Percentiles rank a stretch among this genome's conserved stretches.
Evolutionary conservation across 2,797 vertebrate species (phyloP).

Genomic region (Chrysocyon brachyurus): DNA sequence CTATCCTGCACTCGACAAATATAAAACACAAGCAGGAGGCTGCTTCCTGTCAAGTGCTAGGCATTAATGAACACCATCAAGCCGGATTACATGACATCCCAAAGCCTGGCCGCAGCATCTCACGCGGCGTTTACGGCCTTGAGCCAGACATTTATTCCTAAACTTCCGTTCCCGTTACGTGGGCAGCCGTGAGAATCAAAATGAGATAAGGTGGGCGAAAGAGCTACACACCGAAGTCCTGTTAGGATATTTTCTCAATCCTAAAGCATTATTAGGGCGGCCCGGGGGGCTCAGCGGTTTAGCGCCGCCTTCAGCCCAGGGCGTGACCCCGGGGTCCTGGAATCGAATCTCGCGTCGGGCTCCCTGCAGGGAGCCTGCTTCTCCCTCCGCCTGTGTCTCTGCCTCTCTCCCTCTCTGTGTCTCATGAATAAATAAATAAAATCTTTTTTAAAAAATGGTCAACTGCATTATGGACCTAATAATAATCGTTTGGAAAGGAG

Average conservation of each 20-base stretch:
- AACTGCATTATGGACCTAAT: not conserved
- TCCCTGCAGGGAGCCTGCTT: too few relatives aligned
- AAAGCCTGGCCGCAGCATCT: not conserved
- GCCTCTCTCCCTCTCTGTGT: too few relatives aligned
- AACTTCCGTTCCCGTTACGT: not conserved
- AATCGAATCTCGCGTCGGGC: too few relatives aligned
- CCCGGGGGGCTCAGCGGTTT: too few relatives aligned
- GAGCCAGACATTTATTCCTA: not conserved
- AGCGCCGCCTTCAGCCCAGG: too few relatives aligned
- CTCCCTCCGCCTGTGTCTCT: too few relatives aligned
- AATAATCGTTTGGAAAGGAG: not conserved
- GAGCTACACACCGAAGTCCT: not conserved
- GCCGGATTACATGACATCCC: not conserved
- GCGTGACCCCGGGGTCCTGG: too few relatives aligned
- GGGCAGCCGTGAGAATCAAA: not conserved
- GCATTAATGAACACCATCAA: not conserved
- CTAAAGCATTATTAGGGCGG: not conserved
- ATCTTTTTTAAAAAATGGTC: not conserved
- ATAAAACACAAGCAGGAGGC: not conserved
- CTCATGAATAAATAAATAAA: too few relatives aligned
- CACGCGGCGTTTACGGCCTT: not conserved
- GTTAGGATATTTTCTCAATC: constrained; percentile 9
- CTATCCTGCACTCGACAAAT: not conserved
- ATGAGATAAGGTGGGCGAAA: not conserved
- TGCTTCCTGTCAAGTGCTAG: not conserved